phyloP scores from a whole-genome alignment of 2,113 vertebrate genomes.

The Osmerus mordax region DNA sequence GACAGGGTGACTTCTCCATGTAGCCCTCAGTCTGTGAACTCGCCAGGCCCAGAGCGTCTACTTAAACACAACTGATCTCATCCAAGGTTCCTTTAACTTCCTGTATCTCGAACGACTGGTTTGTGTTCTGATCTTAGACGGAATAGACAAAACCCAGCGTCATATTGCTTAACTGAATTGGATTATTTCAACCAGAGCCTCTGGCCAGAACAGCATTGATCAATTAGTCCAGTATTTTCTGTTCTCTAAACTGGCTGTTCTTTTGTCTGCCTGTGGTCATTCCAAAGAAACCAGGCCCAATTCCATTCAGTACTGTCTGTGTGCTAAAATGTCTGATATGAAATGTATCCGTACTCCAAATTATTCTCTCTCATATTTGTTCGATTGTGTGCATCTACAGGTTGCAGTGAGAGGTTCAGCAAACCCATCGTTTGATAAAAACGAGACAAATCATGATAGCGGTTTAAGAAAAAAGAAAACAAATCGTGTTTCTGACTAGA shows the following conservation, averaged over 20 bases:
- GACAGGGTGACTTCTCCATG: neutral
- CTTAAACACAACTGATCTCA: too few relatives aligned
- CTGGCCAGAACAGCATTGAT: too few relatives aligned
- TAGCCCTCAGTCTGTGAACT: neutral
- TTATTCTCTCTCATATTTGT: constrained; percentile 19
- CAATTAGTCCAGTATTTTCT: too few relatives aligned
- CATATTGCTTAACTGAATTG: constrained; percentile 34
- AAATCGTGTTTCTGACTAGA: constrained; percentile 4
- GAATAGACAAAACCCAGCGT: neutral
- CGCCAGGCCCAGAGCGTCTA: too few relatives aligned
- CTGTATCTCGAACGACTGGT: too few relatives aligned
- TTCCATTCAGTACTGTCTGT: constrained; percentile 30
- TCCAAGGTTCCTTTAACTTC: too few relatives aligned
- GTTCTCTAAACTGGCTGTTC: too few relatives aligned
- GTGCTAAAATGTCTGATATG: neutral
- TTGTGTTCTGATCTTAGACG: too few relatives aligned
- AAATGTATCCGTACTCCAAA: neutral
- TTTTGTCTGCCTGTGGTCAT: neutral
- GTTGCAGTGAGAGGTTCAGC: constrained; percentile 24
- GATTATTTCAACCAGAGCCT: constrained; percentile 10
- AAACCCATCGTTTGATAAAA: neutral
- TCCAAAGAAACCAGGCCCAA: neutral
- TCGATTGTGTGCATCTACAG: constrained; percentile 50
- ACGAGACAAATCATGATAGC: constrained; percentile 8
- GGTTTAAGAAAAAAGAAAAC: constrained; percentile 13